Conservation (phyloP, 2,113 vertebrate species). For the Promerops cafer region DNA sequence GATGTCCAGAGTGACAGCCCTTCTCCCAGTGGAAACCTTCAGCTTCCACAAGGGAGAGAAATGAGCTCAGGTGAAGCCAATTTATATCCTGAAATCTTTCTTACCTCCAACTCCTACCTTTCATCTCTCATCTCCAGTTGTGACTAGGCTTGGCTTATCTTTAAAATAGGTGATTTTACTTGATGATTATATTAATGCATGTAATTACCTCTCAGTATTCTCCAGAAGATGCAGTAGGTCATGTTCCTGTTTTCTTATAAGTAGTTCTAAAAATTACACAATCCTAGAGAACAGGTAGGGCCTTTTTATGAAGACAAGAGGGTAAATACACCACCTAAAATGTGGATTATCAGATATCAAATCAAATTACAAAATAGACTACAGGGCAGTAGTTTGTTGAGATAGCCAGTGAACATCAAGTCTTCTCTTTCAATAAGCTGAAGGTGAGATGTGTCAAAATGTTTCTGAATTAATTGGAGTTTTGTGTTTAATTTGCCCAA, state of each 20-base stretch:
- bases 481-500: not conserved
- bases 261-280: constrained; percentile 21
- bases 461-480: not conserved
- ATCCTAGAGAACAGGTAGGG: not conserved
- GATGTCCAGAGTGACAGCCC: not conserved
- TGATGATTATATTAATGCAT: not conserved
- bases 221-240: not conserved
- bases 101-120: not conserved
- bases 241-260: not conserved
- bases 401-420: not conserved
- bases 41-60: not conserved
- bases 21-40: not conserved
- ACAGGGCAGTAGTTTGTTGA: not conserved
- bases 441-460: not conserved
- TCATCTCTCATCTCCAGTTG: not conserved
- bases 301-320: not conserved
- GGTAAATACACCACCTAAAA: not conserved
- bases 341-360: not conserved
- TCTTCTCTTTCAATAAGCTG: not conserved
- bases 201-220: not conserved
- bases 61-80: not conserved
- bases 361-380: not conserved
- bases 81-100: not conserved
- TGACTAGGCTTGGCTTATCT: not conserved
- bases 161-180: not conserved